These are phyloP conservation scores for Acanthornis magna DNA, from an alignment of 2,797 vertebrate genomes.

Conservation along the genomic window DNA sequence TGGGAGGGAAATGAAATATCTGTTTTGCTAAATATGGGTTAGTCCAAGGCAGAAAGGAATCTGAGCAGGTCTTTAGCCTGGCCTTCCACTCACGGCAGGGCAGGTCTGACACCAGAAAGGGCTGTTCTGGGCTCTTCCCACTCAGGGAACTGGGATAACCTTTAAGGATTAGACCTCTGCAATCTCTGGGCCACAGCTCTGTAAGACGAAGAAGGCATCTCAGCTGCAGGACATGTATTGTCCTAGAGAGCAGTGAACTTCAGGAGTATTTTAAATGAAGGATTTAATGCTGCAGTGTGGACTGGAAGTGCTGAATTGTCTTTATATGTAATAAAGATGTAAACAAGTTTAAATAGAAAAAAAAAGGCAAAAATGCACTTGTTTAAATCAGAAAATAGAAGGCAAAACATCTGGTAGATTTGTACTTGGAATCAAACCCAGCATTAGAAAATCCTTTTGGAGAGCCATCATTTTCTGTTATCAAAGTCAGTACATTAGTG, in stretches of 20 bases:
- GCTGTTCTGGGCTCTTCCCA: neutral
- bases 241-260: neutral
- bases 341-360: neutral
- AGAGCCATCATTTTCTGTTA: neutral
- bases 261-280: neutral
- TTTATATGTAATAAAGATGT: neutral
- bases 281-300: neutral
- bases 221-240: neutral
- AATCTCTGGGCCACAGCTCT: neutral
- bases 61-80: neutral
- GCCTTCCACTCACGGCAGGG: neutral
- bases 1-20: neutral
- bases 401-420: neutral
- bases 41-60: neutral
- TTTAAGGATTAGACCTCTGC: too few relatives aligned
- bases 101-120: neutral
- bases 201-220: too few relatives aligned
- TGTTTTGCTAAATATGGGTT: neutral
- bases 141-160: neutral
- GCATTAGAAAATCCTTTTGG: neutral
- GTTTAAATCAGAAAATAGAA: neutral
- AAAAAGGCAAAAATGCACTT: neutral
- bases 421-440: neutral
- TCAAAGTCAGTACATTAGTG: neutral
- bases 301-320: neutral